phyloP scores from a whole-genome alignment of 2,888 invertebrate genomes.

The Colostygia pectinataria region DNA sequence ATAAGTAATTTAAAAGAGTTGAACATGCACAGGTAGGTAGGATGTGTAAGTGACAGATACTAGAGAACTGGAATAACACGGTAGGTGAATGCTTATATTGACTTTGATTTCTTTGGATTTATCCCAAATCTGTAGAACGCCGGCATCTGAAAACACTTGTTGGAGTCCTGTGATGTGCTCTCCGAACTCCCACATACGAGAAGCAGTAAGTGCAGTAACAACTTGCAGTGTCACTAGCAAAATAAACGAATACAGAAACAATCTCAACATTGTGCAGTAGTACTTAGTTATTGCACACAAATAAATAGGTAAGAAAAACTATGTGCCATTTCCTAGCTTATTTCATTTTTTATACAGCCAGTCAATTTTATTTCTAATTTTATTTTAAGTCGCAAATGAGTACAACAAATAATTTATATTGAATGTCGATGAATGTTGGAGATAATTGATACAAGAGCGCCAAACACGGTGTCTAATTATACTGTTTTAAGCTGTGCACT shows the following conservation, averaged over 20 bases:
- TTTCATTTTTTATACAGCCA: neutral
- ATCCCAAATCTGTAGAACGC: neutral
- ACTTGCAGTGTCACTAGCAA: neutral
- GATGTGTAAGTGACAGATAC: too few species aligned
- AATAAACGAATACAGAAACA: neutral
- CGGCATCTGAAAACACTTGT: neutral
- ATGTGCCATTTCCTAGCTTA: too few species aligned
- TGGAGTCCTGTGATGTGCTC: neutral
- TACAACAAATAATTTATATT: neutral
- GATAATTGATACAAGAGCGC: too few species aligned
- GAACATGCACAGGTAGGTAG: too few species aligned
- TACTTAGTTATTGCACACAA: neutral
- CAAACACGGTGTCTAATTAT: too few species aligned
- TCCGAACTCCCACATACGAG: neutral
- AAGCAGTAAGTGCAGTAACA: neutral
- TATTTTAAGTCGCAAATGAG: neutral
- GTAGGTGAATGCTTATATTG: neutral
- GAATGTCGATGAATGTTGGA: too few species aligned
- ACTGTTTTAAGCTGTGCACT: too few species aligned
- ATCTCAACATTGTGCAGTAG: neutral
- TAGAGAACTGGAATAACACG: too few species aligned
- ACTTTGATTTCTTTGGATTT: neutral
- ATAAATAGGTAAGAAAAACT: too few species aligned
- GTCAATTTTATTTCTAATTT: neutral
- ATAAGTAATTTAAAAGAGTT: too few species aligned